Evolutionary conservation across 64 coral and sea anemone genomes (phyloP), one percentile per base, ranked within the genome.

Genomic region (Acropora tenuis): DNA sequence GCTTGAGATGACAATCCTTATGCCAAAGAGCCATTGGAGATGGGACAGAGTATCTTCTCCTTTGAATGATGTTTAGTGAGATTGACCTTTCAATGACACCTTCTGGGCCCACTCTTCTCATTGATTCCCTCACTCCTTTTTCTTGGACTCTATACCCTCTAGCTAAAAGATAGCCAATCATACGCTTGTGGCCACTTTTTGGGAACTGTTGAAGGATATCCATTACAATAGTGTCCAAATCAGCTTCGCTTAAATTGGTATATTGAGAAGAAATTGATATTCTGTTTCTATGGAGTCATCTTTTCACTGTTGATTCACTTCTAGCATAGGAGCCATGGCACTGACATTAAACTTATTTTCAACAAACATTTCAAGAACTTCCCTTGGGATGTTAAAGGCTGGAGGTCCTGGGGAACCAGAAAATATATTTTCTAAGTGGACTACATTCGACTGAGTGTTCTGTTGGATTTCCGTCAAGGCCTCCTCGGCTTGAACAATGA

Each of bases 31-130:
- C 82, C 82, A 86, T 53, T 57, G 80, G 61, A 57, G 18, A 86
- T 18, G 84, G 84, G 41, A 87, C 84, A 20, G 42, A 87, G 40
- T 87, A 87, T 87, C 84, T 87, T 50, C 67, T 40, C 45, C 84
- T 87, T 19, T 73, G 84, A 10, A 87, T 77, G 9, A 88, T 88
- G 58, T 88, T 88, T 59, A 88, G 58, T 10, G 73, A 88, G 49
- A 88, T 88, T 49, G 86, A 88, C 86, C 74, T 11, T 88, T 88
- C 86, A 88, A 88, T 88, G 30, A 88, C 86, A 77, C 86, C 86
- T 88, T 88, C 72, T 18, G 86, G 86, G 48, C 77, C 86, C 74
- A 76, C 86, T 55, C 66, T 76, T 4, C 74, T 69, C 73, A 77
- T 88, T 55, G 43, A 18, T 55, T 88, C 86, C 71, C 66, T 42